Evolutionary conservation across 2,888 invertebrate genomes (phyloP), one percentile per base, ranked within the genome.

Genomic region (Aelia acuminata): DNA sequence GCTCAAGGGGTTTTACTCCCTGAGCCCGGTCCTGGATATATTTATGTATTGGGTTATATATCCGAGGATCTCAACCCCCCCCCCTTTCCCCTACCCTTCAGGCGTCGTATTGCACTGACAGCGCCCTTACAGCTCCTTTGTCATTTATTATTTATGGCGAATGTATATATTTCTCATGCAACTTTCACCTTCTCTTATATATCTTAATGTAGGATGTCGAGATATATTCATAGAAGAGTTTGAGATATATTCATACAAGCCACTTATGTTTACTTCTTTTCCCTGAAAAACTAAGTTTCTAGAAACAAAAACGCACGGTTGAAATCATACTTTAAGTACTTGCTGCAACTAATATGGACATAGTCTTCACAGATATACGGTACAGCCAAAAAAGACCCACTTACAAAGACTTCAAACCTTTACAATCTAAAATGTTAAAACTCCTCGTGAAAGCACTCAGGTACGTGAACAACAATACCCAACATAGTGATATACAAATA

Each of bases 21-120:
- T 39, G 63, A 85, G 49, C 49, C n/a, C 87, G 43, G 63, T 47
- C 47, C 39, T 57, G 57, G 87, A 87, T 87, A 87, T 87, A 87
- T 87, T 87, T 87, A 87, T 87, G 87, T 87, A 87, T 87, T 87
- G 87, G 87, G 87, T 63, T 87, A 87, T 87, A 84, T 87, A 87
- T 87, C 84, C 50, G 39, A 47, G 63, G 47, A 47, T 48, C 47
- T 87, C 35, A 75, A 75, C 87, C 87, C 35, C 47, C 84, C 50
- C 48, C 48, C 48, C 84, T 26, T 31, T n/a, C 87, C 35, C 47
- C 84, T 80, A 31, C 48, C 48, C 84, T 26, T 31, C 13, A 85
- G 22, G 80, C 80, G 80, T 80, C 80, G 43, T 80, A 80, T 47
- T 87, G 57, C 87, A 84, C 39, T 87, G 87, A 87, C 87, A 87